phyloP scores from a whole-genome alignment of 2,888 invertebrate genomes.

The Tetranychus piercei region DNA sequence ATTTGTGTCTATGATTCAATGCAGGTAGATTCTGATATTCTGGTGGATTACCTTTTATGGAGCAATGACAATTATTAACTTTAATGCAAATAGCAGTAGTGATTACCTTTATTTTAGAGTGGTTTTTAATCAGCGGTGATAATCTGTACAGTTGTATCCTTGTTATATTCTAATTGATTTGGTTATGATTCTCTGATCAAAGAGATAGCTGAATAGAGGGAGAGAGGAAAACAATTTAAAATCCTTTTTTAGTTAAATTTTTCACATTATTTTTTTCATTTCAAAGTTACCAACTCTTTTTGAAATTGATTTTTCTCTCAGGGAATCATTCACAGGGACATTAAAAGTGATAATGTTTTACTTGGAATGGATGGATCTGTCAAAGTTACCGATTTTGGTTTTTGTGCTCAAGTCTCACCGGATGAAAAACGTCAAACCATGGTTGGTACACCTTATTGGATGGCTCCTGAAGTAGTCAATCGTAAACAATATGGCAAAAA shows the following conservation, averaged over 20 bases:
- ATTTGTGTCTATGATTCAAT: neutral
- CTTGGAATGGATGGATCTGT: slow-evolving; percentile 78
- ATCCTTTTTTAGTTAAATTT: no score
- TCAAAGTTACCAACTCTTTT: neutral
- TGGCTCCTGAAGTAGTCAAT: slow-evolving; percentile 87
- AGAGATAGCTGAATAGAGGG: no score
- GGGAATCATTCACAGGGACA: slow-evolving; percentile 82
- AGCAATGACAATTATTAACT: no score
- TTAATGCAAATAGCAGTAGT: no score
- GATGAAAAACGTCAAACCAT: slow-evolving; percentile 78
- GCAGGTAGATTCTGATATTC: neutral
- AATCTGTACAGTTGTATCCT: no score
- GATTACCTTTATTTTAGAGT: no score
- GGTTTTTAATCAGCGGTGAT: no score
- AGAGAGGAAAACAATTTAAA: no score
- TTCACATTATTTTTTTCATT: no score
- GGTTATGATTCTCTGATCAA: no score
- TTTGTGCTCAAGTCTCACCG: slow-evolving; percentile 87
- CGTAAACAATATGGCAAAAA: slow-evolving; percentile 83
- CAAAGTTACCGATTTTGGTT: slow-evolving; percentile 90
- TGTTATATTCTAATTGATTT: no score
- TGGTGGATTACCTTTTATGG: no score
- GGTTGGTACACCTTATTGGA: slow-evolving; percentile 97
- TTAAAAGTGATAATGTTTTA: slow-evolving; percentile 90
- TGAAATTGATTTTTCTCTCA: slow-evolving; percentile 25